Base-by-base conservation (phyloP, 2,888 invertebrate species). In the Colostygia pectinataria region DNA sequence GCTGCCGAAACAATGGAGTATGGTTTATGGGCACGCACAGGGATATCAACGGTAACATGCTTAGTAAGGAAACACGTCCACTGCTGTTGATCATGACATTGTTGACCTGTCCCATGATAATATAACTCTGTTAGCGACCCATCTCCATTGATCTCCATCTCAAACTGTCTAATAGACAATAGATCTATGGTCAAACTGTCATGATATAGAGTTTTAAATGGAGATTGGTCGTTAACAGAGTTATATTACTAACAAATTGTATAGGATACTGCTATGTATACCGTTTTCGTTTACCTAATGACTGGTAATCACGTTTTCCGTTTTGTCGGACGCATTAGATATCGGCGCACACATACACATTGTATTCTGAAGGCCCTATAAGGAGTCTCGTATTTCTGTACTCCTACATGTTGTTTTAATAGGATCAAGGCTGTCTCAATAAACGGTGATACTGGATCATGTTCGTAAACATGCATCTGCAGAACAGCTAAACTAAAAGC, bases 381-480 rank as follows among this genome's bases (percentile, higher is more conserved):
- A 45, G 57, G 50, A 28, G 44, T n/a, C 39, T 39, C 20, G 52
- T 31, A 28, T 47, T 38, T 48, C 47, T 33, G 36, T 38, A 32
- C 57, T 44, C 53, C 54, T 46, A 48, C 47, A 25, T 53, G 50
- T 53, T 56, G 57, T 55, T 50, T 47, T 56, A 45, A 54, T 41
- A 44, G 51, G 33, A 58, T 40, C 54, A 58, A 58, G 59, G 59
- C 34, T 49, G 32, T 37, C 46, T 52, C 33, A 53, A 48, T 51
- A 56, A 43, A 29, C 13, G 13, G 25, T 24, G 5, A 34, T 23
- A 20, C n/a, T n/a, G n/a, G 20, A 20, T n/a, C 20, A 20, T 33
- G 7, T 12, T 20, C 10, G 34, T 12, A 34, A 7, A 12, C 8
- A 39, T 39, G 12, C 42, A 36, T 9, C 41, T 3, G 15, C 4